Evolutionary conservation across 1,140 invertebrate species (phyloP).

Genomic region (Caerostris darwini): DNA sequence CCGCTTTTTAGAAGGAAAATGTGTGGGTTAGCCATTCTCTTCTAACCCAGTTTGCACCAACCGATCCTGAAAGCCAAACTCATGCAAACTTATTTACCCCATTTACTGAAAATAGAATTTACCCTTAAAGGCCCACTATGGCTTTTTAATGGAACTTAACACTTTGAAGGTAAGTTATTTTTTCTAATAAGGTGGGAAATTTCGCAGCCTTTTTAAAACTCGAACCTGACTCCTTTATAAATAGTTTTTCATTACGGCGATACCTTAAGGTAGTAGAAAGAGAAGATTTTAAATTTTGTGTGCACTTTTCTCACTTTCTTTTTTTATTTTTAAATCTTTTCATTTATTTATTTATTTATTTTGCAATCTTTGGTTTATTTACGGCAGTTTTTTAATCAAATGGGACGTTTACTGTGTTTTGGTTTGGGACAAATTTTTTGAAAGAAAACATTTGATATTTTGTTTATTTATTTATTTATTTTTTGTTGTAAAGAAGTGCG

Average conservation of each 20-base stretch:
- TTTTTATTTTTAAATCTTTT: background rate
- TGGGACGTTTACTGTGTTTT: conserved; percentile 26
- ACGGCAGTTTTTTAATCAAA: conserved; percentile 50
- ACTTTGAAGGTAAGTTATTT: background rate
- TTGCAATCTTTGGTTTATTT: background rate
- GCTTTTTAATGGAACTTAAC: conserved; percentile 50
- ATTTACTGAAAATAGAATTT: conserved; percentile 42
- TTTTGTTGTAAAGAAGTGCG: background rate
- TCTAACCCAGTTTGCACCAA: background rate
- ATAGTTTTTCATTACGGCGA: conserved; percentile 26
- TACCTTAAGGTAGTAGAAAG: background rate
- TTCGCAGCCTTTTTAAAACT: background rate
- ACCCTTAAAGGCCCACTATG: background rate
- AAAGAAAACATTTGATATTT: background rate
- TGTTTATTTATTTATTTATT: background rate
- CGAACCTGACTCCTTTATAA: conserved; percentile 52
- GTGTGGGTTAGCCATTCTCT: background rate
- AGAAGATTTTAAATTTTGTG: background rate
- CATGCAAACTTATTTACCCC: conserved; percentile 36
- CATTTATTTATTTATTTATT: background rate
- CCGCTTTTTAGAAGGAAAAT: background rate
- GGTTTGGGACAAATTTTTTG: background rate
- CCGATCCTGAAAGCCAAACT: background rate
- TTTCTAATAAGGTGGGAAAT: conserved; percentile 36
- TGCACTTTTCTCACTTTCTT: no score